Evolutionary conservation across 2,888 invertebrate species (phyloP).

Genomic region (Tipula helvola): DNA sequence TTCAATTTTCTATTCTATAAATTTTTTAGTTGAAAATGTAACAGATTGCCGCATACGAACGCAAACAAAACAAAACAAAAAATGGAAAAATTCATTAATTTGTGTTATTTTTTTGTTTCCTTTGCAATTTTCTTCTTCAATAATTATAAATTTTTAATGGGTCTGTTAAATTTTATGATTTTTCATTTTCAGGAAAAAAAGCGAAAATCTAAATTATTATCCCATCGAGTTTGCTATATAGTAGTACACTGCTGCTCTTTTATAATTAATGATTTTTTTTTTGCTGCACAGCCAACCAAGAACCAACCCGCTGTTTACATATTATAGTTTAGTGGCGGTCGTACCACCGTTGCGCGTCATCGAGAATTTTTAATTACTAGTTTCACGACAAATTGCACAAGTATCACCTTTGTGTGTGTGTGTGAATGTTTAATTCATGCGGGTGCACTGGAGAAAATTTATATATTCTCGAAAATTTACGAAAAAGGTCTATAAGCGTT

Average conservation of each 20-base stretch:
- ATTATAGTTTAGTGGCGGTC: not conserved
- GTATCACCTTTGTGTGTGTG: not conserved
- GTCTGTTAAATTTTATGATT: not conserved
- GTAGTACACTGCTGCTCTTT: not conserved
- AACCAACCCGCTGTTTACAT: not conserved
- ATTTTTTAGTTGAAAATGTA: not conserved
- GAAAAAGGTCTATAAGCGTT: not conserved
- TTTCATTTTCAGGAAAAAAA: not conserved
- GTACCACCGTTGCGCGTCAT: not conserved
- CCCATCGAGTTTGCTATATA: not conserved
- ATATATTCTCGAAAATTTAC: not conserved
- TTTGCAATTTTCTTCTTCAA: not conserved
- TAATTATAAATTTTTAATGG: conserved; percentile 4
- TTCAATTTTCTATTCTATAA: not conserved
- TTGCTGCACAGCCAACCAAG: not conserved
- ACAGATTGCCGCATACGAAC: not conserved
- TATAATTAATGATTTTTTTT: not conserved
- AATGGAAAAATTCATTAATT: not conserved
- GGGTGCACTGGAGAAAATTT: not conserved
- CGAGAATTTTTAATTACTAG: not conserved
- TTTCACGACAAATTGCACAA: not conserved
- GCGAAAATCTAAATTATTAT: not conserved
- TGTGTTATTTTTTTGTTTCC: not conserved
- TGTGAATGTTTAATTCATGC: not conserved
- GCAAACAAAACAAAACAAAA: not conserved